These are phyloP conservation scores for Lomographa bimaculata DNA, from an alignment of 2,888 invertebrate genomes.

Conservation along the genomic window DNA sequence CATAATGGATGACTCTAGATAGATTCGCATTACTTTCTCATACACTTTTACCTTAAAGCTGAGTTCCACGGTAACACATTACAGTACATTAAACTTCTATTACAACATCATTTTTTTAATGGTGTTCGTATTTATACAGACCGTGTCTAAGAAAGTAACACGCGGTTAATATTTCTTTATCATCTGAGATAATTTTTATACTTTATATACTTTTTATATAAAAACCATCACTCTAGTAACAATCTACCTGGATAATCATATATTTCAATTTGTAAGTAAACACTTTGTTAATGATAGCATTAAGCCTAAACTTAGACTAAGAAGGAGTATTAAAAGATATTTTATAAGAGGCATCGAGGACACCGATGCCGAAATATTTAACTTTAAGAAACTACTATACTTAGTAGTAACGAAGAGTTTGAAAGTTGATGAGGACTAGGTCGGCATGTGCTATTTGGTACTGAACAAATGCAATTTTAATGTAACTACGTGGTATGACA, in stretches of 20 bases:
- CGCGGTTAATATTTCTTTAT: constrained; percentile 45
- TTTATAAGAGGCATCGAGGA: constrained; percentile 43
- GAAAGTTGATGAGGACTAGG: constrained; percentile 65
- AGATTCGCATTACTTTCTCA: constrained; percentile 51
- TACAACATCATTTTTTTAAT: constrained; percentile 29
- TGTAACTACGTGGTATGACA: constrained; percentile 63
- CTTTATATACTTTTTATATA: constrained; percentile 67
- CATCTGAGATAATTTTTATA: constrained; percentile 52
- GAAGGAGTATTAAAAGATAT: constrained; percentile 73
- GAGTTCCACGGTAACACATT: constrained; percentile 39
- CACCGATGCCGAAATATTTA: constrained; percentile 40
- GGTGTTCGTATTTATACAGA: constrained; percentile 52
- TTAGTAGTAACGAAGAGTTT: constrained; percentile 52
- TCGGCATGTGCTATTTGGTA: constrained; percentile 76
- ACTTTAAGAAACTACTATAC: constrained; percentile 45
- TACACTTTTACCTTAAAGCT: constrained; percentile 58
- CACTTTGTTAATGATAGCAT: constrained; percentile 74
- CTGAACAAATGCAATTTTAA: constrained; percentile 77
- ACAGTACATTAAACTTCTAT: constrained; percentile 23
- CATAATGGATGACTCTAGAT: constrained; percentile 57
- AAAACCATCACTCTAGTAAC: constrained; percentile 82
- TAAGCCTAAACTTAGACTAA: constrained; percentile 75
- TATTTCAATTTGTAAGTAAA: constrained; percentile 74
- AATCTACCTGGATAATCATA: constrained; percentile 79
- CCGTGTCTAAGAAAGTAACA: constrained; percentile 53